Percentiles rank a stretch among this genome's conserved stretches.
These are phyloP conservation scores for Periophthalmus modestus DNA, from an alignment of 2,113 vertebrate genomes.

Conservation along the genomic window DNA sequence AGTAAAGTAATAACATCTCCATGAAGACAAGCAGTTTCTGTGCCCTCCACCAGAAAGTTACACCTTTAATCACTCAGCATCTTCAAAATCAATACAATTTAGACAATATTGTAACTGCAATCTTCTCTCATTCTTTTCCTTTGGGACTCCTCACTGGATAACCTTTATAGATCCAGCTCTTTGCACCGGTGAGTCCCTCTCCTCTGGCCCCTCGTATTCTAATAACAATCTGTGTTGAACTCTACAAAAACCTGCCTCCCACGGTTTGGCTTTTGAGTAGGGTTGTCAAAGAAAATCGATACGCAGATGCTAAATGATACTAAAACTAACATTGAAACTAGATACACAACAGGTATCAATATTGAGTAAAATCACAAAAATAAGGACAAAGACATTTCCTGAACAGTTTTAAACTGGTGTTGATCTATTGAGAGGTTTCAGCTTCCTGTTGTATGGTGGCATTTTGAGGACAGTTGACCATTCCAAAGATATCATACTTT, in stretches of 20 bases:
- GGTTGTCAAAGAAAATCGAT: background rate
- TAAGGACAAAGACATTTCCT: background rate
- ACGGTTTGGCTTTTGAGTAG: constrained; percentile 15
- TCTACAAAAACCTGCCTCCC: constrained; percentile 44
- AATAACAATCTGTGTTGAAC: constrained; percentile 61
- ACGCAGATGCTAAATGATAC: background rate
- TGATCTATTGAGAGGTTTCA: background rate
- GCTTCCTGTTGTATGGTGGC: no score
- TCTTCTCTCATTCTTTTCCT: constrained; percentile 89
- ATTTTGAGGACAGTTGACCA: no score
- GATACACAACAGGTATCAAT: background rate
- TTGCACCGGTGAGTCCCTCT: constrained; percentile 98
- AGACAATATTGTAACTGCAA: constrained; percentile 75
- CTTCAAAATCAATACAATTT: constrained; percentile 22
- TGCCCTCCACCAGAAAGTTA: background rate
- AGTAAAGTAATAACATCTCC: no score
- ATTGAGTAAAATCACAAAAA: background rate
- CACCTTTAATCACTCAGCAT: constrained; percentile 1
- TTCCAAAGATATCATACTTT: no score
- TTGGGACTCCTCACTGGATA: constrained; percentile 90
- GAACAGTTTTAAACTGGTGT: background rate
- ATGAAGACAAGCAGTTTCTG: no score
- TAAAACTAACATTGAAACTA: no score
- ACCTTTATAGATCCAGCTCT: constrained; percentile 99
- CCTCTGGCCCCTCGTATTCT: constrained; percentile 64